Percentiles rank a stretch among this genome's conserved stretches.
Conservation (phyloP, 2,113 vertebrate species). For the Variabilichromis moorii region DNA sequence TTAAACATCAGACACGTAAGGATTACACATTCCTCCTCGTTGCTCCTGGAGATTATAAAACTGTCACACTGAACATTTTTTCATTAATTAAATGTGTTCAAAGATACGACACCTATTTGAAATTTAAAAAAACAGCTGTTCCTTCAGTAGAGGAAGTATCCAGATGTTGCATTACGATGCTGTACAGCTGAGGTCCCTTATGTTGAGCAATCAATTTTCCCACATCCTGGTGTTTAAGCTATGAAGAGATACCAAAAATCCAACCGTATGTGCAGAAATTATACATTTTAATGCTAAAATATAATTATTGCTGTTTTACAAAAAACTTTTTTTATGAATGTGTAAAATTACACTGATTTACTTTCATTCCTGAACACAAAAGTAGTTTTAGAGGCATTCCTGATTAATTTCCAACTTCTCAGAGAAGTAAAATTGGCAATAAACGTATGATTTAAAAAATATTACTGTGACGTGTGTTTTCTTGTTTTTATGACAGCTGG, state of each 20-base stretch:
- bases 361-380: not conserved
- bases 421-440: not conserved
- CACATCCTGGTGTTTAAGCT: not conserved
- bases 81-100: not conserved
- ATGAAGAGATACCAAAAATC: not conserved
- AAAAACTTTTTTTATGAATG: accelerated
- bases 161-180: accelerated
- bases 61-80: not conserved
- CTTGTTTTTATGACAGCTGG: not conserved
- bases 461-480: not conserved
- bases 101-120: accelerated
- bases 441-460: not conserved
- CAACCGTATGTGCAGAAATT: not conserved
- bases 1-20: not conserved
- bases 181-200: not conserved
- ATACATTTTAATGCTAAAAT: not conserved
- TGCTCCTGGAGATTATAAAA: not conserved
- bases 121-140: not conserved
- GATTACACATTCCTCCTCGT: not conserved
- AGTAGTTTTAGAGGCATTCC: not conserved
- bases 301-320: not conserved
- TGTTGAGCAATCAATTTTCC: not conserved
- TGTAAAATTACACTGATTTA: not conserved
- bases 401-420: not conserved
- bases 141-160: not conserved